A percentile compares a stretch with the other conserved stretches of the same genome.
These are phyloP conservation scores for Tetranychus piercei DNA, from an alignment of 2,888 invertebrate genomes.

Conservation along the genomic window DNA sequence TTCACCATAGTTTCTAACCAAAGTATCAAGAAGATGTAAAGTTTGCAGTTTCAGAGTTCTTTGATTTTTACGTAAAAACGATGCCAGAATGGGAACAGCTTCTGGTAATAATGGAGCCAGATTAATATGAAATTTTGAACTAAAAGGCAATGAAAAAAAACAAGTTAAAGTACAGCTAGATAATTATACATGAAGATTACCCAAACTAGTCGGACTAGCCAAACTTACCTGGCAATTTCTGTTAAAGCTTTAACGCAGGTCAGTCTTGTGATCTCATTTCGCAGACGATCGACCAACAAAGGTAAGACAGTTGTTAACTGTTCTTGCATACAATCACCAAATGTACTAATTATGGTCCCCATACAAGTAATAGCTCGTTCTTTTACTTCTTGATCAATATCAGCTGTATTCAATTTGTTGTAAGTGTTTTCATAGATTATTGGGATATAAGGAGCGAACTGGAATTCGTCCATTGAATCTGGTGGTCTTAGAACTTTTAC, in stretches of 20 bases:
- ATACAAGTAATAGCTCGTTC: constrained; percentile 91
- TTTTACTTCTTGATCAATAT: constrained; percentile 98
- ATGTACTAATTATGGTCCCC: constrained; percentile 79
- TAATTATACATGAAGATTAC: constrained; percentile 1
- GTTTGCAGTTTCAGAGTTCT: constrained; percentile 79
- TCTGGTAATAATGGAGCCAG: constrained; percentile 63
- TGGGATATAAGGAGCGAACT: constrained; percentile 56
- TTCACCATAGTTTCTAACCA: constrained; percentile 59
- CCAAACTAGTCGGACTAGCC: background rate
- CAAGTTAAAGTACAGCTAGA: background rate
- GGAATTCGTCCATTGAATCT: constrained; percentile 42
- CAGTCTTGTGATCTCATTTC: constrained; percentile 88
- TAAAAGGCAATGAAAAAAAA: constrained; percentile 15
- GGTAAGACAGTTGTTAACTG: constrained; percentile 72
- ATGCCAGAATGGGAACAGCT: constrained; percentile 73
- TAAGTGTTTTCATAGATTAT: constrained; percentile 60
- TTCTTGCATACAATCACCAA: constrained; percentile 58
- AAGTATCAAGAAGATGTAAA: constrained; percentile 65
- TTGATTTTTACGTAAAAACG: constrained; percentile 89
- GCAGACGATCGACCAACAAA: constrained; percentile 78
- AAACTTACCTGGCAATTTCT: constrained; percentile 55
- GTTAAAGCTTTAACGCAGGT: constrained; percentile 90
- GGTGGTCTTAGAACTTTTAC: constrained; percentile 80
- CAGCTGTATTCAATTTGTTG: constrained; percentile 68
- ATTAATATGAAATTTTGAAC: constrained; percentile 63